These are phyloP conservation scores for Chionodraco myersi DNA, from an alignment of 2,113 vertebrate species.

Conservation along the genomic window DNA sequence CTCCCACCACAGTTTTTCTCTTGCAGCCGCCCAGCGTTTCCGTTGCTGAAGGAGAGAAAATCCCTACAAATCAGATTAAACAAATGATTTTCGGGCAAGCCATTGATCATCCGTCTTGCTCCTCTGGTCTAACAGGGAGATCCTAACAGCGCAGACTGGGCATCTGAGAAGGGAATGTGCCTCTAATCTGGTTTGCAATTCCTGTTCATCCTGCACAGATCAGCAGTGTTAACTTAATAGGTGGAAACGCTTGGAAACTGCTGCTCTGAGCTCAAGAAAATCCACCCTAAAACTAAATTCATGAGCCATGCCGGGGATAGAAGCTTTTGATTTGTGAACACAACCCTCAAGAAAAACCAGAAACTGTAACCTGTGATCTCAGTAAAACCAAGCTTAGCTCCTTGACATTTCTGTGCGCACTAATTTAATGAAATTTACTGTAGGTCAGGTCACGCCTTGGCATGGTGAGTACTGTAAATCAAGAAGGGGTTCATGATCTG, in stretches of 20 bases:
- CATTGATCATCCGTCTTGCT: slow-evolving; percentile 79
- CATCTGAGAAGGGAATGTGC: slow-evolving; percentile 81
- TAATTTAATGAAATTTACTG: slow-evolving; percentile 60
- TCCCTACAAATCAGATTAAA: slow-evolving; percentile 82
- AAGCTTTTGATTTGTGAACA: slow-evolving; percentile 54
- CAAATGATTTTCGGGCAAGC: slow-evolving; percentile 78
- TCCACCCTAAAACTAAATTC: slow-evolving; percentile 50
- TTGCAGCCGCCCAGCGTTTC: slow-evolving; percentile 69
- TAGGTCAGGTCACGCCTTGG: slow-evolving; percentile 48
- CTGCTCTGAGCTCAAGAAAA: slow-evolving; percentile 49
- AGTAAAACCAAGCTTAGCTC: slow-evolving; percentile 28
- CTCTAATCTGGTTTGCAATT: slow-evolving; percentile 81
- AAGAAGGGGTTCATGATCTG: slow-evolving; percentile 18
- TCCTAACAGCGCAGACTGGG: slow-evolving; percentile 75
- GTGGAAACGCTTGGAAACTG: slow-evolving; percentile 69
- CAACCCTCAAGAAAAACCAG: slow-evolving; percentile 49
- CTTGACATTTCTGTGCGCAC: slow-evolving; percentile 34
- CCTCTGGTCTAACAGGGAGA: slow-evolving; percentile 72
- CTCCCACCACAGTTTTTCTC: slow-evolving; percentile 75
- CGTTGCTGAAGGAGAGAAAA: slow-evolving; percentile 79
- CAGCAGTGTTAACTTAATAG: slow-evolving; percentile 81
- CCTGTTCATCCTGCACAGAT: slow-evolving; percentile 83
- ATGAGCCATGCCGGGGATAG: background rate
- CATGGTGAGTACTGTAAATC: slow-evolving; percentile 42
- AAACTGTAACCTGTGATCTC: slow-evolving; percentile 43